Conservation (phyloP, 1,140 invertebrate species). For the Heliothis subflexa region DNA sequence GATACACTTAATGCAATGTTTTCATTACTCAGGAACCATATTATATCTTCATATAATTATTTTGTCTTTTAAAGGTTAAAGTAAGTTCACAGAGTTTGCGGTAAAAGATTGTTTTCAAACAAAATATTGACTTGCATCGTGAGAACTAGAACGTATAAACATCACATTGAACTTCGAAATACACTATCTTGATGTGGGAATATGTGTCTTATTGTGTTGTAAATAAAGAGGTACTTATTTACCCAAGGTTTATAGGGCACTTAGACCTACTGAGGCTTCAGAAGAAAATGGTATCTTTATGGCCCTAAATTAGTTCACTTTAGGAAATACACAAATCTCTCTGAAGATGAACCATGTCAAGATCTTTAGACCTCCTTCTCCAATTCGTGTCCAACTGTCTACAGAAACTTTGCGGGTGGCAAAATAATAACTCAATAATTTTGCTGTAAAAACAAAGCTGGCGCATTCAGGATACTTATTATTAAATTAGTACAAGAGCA, state of each 20-base stretch:
- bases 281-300: not conserved
- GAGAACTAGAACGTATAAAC: constrained; percentile 13
- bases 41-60: not conserved
- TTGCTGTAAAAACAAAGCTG: too few relatives aligned
- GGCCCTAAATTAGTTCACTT: too few relatives aligned
- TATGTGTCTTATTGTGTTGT: not conserved
- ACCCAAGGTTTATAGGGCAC: not conserved
- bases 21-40: not conserved
- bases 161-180: constrained; percentile 9
- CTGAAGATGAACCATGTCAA: too few relatives aligned
- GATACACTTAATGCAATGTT: too few relatives aligned
- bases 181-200: constrained; percentile 12
- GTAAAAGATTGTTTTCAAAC: not conserved
- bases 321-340: too few relatives aligned
- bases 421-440: too few relatives aligned
- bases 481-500: too few relatives aligned
- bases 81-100: not conserved
- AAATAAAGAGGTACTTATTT: not conserved
- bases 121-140: constrained; percentile 29
- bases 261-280: not conserved
- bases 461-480: too few relatives aligned
- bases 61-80: not conserved
- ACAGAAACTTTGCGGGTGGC: too few relatives aligned
- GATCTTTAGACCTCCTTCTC: too few relatives aligned
- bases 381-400: too few relatives aligned